Base-by-base conservation (phyloP, 2,888 invertebrate genomes). In the Scaptomyza polygonia region DNA sequence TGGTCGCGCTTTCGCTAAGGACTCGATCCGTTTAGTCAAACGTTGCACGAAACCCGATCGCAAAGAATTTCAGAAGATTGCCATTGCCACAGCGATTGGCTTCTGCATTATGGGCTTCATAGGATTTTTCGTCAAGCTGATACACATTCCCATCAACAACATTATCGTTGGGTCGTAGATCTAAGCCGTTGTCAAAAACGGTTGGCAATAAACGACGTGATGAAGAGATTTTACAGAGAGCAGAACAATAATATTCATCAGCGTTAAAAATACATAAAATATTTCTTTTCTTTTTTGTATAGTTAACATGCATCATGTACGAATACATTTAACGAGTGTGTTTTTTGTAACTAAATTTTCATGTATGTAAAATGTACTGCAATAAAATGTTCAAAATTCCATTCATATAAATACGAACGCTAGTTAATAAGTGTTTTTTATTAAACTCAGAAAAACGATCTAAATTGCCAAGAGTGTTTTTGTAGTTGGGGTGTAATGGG, bases 61-160 rank as follows among this genome's bases (percentile, higher is more conserved):
- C 90, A 98, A 98, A 96, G 99, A 99, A 93, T 99, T 99, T 93
- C 99, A 99, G 92, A 99, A 99, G 93, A 99, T 99, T 89, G 99
- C 99, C 27, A 96, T 99, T 85, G 99, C 99, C 59, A 99, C 99
- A 67, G 99, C 99, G 5, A 98, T 99, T 90, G 99, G 99, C 62
- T 99, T 99, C 94, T 98, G 98, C 92, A 99, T 99, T 92, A 99
- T 99, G 99, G 99, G 99, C 61, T 99, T 99, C 93, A 99, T 99
- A 91, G 99, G 99, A 87, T 99, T 99, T 94, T 99, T 99, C 88
- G 99, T 99, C 36, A 99, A 99, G 93, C 94, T 99, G 85, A 99
- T 99, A 92, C 99, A 99, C 92, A 99, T 99, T 92, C 99, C 99
- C 77, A 99, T 99, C 93, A 98, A 98, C 93, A 97, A 97, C 92